Conservation (phyloP, 2,888 invertebrate species). For the Geophilus truncorum region DNA sequence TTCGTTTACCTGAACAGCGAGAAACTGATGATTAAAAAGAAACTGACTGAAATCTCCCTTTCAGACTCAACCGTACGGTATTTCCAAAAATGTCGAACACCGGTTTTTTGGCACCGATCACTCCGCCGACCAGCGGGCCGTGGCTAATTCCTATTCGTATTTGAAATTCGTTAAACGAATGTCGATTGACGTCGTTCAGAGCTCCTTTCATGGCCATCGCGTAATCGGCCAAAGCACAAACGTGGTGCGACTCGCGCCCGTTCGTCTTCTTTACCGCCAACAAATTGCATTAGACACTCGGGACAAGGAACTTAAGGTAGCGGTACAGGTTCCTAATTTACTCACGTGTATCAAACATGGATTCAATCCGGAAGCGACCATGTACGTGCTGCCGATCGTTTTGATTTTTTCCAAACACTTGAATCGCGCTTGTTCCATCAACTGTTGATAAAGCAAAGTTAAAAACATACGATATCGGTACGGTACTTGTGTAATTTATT, state of each 20-base stretch:
- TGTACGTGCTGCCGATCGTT: conserved; percentile 93
- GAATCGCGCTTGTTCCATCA: conserved; percentile 74
- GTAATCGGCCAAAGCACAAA: conserved; percentile 81
- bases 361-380: conserved; percentile 95
- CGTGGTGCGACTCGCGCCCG: too few relatives aligned
- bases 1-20: conserved; percentile 95
- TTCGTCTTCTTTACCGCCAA: too few relatives aligned
- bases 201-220: conserved; percentile 85
- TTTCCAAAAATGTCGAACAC: conserved; percentile 99
- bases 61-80: too few relatives aligned
- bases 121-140: conserved; percentile 92
- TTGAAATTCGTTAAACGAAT: conserved; percentile 80
- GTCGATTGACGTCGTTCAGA: conserved; percentile 79
- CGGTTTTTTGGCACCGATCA: conserved; percentile 91
- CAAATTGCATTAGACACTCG: too few relatives aligned
- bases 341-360: conserved; percentile 47
- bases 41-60: too few relatives aligned
- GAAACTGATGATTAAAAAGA: too few relatives aligned
- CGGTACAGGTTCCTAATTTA: too few relatives aligned
- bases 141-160: conserved; percentile 79
- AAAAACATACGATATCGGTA: too few relatives aligned
- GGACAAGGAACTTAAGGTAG: too few relatives aligned
- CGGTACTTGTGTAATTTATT: too few relatives aligned
- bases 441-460: too few relatives aligned
- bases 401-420: conserved; percentile 94